Evolutionary conservation across 2,113 vertebrate genomes (phyloP).

Genomic region (Tretioscincus oriximinensis): DNA sequence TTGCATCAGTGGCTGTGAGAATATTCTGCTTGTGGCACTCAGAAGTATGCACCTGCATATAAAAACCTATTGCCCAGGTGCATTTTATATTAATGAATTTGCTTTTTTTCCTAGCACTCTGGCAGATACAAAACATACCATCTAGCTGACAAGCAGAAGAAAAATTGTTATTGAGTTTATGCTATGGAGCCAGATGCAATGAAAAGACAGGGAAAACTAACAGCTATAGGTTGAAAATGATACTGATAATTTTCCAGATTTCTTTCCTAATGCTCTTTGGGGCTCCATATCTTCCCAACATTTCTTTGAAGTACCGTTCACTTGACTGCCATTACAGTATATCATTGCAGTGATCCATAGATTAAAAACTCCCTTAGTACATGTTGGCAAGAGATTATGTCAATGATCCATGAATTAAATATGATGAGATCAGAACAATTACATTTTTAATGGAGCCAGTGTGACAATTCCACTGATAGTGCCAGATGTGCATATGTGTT

Average conservation of each 20-base stretch:
- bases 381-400: slow-evolving; percentile 35
- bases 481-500: slow-evolving; percentile 34
- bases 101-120: background rate
- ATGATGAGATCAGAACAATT: slow-evolving; percentile 36
- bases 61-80: background rate
- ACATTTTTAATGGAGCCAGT: slow-evolving; percentile 36
- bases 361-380: slow-evolving; percentile 43
- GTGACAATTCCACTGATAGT: slow-evolving; percentile 38
- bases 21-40: background rate
- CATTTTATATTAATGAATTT: background rate
- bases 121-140: background rate
- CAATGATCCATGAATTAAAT: slow-evolving; percentile 58
- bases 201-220: background rate
- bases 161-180: background rate
- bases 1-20: background rate
- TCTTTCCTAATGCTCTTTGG: background rate
- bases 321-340: slow-evolving; percentile 14
- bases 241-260: background rate
- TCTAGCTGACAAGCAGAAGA: background rate
- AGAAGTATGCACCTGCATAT: background rate
- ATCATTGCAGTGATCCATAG: slow-evolving; percentile 39
- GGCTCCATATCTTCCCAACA: background rate
- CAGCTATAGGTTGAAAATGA: background rate
- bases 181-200: background rate
- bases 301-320: slow-evolving; percentile 11